Base-by-base conservation (phyloP, 1,140 invertebrate genomes). In the Rhagoletis pomonella region DNA sequence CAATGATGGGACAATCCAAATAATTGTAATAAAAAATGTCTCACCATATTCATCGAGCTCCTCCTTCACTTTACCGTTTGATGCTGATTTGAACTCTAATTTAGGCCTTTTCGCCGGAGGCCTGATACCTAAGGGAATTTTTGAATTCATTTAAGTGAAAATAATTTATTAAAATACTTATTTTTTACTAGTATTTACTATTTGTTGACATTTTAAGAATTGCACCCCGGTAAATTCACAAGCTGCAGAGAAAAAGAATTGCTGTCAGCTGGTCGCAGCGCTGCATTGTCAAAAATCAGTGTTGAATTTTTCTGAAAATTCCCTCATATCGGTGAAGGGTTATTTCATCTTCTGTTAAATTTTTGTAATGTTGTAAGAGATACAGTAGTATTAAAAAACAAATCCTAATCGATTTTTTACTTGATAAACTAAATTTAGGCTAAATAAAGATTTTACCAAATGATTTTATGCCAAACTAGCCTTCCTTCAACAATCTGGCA, bases 101-200 rank as follows among this genome's bases (percentile, higher is more conserved):
- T 88, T 88, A 62, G 60, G 85, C 14, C 44, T 87, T 88, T 84
- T 88, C 62, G 47, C 14, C 3, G n/a, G 14, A 2, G 69, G 73
- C 44, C 14, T 47, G 7, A 19, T 55, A 55, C 73, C 73, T 81
- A 1, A 3, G 39, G 42, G 4, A 47, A 47, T 73, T 62, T 4
- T 47, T n/a, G 17, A 17, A 12, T 17, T 62, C 10, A 62, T 62
- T 62, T 67, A 5, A 67, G 64, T 14, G 64, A 19, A 67, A 19
- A 67, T 29, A 29, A 6, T 39, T 55, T 7, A 10, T 14, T 44
- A 14, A 62, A 9, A 44, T 6, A 73, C 5, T 10, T 60, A 44
- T 12, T 62, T 62, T 29, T 42, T 44, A 42, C 62, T 85, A 2
- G 62, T 85, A 85, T 59, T 85, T 62, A 85, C 84, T 58, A 85